Evolutionary conservation across 2,888 invertebrate species (phyloP).

Genomic region (Nymphalis urticae): DNA sequence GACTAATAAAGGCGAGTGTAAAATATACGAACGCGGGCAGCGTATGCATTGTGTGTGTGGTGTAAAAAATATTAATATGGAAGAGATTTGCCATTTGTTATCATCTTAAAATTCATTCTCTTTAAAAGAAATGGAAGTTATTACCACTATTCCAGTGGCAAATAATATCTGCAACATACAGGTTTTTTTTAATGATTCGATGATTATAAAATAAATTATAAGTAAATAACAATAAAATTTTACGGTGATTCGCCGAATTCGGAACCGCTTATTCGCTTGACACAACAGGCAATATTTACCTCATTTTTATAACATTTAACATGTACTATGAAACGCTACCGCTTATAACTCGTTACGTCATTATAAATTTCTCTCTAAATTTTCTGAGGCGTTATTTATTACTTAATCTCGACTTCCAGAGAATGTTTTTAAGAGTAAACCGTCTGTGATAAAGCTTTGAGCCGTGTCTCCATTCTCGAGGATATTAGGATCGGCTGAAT

Average conservation of each 20-base stretch:
- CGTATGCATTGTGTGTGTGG: slow-evolving; percentile 23
- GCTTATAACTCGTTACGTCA: slow-evolving; percentile 49
- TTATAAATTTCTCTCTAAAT: slow-evolving; percentile 75
- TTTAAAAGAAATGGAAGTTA: too few relatives aligned
- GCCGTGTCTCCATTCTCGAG: slow-evolving; percentile 43
- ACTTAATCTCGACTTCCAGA: slow-evolving; percentile 74
- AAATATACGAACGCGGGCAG: slow-evolving; percentile 26
- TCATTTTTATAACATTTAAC: background rate
- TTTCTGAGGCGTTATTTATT: slow-evolving; percentile 75
- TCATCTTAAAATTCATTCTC: too few relatives aligned
- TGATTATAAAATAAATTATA: too few relatives aligned
- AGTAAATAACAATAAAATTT: too few relatives aligned
- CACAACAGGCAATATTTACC: too few relatives aligned
- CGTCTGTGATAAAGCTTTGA: slow-evolving; percentile 59
- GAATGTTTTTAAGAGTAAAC: slow-evolving; percentile 73
- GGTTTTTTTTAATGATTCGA: too few relatives aligned
- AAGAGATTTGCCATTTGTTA: background rate
- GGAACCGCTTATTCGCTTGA: too few relatives aligned
- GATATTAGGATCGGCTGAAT: slow-evolving; percentile 38
- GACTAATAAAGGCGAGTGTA: slow-evolving; percentile 33
- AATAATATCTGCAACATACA: too few relatives aligned
- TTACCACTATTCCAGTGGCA: too few relatives aligned
- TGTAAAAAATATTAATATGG: slow-evolving; percentile 7
- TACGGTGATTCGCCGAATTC: too few relatives aligned
- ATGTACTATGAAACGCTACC: slow-evolving; percentile 45